Conservation (phyloP, 1,140 invertebrate species). For the Drosophila baimaii region DNA sequence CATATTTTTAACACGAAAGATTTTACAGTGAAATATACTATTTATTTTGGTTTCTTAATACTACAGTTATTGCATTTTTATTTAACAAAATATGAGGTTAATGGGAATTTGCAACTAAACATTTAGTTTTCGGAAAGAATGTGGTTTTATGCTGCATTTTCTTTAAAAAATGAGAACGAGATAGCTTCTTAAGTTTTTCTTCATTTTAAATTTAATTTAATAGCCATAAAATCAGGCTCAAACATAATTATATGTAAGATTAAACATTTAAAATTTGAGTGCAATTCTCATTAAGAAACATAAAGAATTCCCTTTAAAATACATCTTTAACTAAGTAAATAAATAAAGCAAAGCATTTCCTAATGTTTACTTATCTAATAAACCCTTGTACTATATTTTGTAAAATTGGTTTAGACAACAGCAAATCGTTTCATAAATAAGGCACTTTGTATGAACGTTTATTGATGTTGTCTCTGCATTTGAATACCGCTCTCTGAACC, state of each 20-base stretch:
- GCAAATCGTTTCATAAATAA: constrained; percentile 19
- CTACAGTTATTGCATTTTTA: neutral
- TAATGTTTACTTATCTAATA: neutral
- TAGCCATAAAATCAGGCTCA: no score
- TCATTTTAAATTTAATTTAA: no score
- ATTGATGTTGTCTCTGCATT: constrained; percentile 17
- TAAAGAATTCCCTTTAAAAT: neutral
- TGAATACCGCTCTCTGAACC: constrained; percentile 5
- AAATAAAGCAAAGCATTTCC: neutral
- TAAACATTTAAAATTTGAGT: neutral
- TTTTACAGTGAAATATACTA: neutral
- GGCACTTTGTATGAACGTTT: constrained; percentile 17
- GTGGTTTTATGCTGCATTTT: no score
- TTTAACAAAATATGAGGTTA: neutral
- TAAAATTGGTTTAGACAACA: constrained; percentile 13
- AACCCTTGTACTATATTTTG: neutral
- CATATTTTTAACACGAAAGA: neutral
- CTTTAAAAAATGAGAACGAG: neutral
- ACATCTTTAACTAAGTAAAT: neutral
- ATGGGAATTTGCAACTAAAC: neutral
- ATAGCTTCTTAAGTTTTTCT: no score
- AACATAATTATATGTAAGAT: no score
- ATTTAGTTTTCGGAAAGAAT: no score
- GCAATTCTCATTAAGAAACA: neutral
- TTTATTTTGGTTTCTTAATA: neutral